A percentile compares a stretch with the other conserved stretches of the same genome.
Conservation (phyloP, 2,113 vertebrate species). For the Triplophysa rosa region DNA sequence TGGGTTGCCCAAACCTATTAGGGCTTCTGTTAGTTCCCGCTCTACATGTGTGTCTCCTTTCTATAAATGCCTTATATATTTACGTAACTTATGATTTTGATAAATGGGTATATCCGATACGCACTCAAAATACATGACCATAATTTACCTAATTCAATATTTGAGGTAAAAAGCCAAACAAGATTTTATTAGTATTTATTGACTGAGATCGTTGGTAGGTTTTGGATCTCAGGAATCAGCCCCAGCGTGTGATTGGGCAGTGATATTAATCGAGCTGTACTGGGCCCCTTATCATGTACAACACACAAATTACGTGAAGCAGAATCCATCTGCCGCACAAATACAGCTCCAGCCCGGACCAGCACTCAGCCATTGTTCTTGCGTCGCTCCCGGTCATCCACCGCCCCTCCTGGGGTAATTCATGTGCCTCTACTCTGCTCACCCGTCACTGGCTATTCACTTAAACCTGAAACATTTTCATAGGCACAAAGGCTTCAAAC, state of each 20-base stretch:
- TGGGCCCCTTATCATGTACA: constrained; percentile 39
- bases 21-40: neutral
- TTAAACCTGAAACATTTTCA: constrained; percentile 50
- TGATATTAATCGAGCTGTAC: constrained; percentile 31
- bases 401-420: constrained; percentile 35
- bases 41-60: neutral
- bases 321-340: constrained; percentile 53
- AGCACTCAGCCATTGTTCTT: constrained; percentile 37
- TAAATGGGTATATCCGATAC: no score
- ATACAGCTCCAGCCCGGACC: constrained; percentile 26
- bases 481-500: constrained; percentile 47
- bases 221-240: neutral
- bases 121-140: no score
- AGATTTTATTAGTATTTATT: no score
- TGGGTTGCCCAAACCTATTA: constrained; percentile 23
- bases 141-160: no score
- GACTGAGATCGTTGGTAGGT: no score
- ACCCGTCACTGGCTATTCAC: constrained; percentile 45
- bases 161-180: no score
- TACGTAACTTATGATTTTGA: no score
- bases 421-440: constrained; percentile 46
- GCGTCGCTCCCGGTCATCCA: neutral
- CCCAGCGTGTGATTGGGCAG: constrained; percentile 33
- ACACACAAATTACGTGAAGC: constrained; percentile 30
- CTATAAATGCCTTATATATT: no score